phyloP scores from a whole-genome alignment of 2,888 invertebrate genomes.

The Lissocephala sabroskyi region DNA sequence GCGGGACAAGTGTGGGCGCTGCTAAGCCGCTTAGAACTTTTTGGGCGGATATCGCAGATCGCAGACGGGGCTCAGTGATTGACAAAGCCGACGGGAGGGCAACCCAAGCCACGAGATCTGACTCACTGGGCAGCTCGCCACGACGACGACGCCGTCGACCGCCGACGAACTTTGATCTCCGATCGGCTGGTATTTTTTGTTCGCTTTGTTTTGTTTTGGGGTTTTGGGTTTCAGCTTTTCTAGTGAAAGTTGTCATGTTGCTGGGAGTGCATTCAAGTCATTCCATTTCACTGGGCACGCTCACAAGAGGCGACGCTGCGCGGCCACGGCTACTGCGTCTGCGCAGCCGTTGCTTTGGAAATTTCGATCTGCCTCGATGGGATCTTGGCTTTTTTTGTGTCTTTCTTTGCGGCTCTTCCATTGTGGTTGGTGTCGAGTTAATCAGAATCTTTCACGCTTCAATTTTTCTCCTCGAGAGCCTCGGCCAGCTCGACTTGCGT shows the following conservation, averaged over 20 bases:
- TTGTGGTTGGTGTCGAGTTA: slow-evolving; percentile 1
- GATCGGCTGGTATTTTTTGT: slow-evolving; percentile 5
- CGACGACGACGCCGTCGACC: too few species aligned
- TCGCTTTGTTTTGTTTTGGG: slow-evolving; percentile 22
- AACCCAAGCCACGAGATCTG: too few species aligned
- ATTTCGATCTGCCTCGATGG: neutral
- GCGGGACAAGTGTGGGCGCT: slow-evolving; percentile 16
- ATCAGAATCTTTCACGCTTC: slow-evolving; percentile 33
- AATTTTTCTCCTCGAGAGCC: slow-evolving; percentile 5
- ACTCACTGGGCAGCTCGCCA: too few species aligned
- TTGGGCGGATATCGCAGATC: neutral
- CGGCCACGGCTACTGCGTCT: neutral
- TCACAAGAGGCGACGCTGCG: slow-evolving; percentile 1
- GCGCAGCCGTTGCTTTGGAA: neutral
- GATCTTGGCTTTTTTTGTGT: neutral
- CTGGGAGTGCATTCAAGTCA: slow-evolving; percentile 34
- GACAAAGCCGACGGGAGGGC: too few species aligned
- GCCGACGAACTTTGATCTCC: too few species aligned
- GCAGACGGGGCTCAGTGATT: too few species aligned
- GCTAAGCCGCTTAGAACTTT: slow-evolving; percentile 51
- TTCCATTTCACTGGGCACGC: slow-evolving; percentile 34
- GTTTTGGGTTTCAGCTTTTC: slow-evolving; percentile 45
- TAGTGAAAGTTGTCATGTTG: slow-evolving; percentile 58
- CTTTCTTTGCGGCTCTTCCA: neutral
- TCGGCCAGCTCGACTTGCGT: slow-evolving; percentile 2